These are phyloP conservation scores for Brachionus sp. DNA, from an alignment of 1,140 invertebrate genomes.

Conservation along the genomic window DNA sequence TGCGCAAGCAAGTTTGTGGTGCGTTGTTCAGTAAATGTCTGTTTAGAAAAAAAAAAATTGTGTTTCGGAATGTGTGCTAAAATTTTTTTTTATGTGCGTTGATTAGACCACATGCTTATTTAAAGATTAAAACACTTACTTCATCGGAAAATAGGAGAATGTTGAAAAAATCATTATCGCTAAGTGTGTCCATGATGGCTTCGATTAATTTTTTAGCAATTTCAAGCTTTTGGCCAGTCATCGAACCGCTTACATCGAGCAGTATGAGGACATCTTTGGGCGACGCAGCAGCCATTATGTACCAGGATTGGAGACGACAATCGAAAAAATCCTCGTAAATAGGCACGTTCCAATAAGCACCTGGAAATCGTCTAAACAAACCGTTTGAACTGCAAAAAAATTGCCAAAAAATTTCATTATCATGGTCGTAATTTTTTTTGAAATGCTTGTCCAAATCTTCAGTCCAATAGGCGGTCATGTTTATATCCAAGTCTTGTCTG, in stretches of 20 bases:
- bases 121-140: background rate
- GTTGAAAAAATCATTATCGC: conserved; percentile 95
- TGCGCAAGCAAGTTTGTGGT: too few species aligned
- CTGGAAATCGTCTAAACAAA: conserved; percentile 22
- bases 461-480: conserved; percentile 32
- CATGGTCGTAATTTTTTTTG: conserved; percentile 29
- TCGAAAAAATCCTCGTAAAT: conserved; percentile 45
- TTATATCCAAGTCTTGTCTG: conserved; percentile 21
- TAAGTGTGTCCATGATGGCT: conserved; percentile 86
- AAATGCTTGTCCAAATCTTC: background rate
- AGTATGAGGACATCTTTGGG: conserved; percentile 95
- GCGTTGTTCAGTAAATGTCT: too few species aligned
- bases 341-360: conserved; percentile 6
- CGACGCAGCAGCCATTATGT: conserved; percentile 91
- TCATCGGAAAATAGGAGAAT: conserved; percentile 63
- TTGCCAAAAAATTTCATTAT: conserved; percentile 43
- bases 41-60: too few species aligned
- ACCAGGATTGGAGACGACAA: conserved; percentile 60
- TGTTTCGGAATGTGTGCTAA: too few species aligned
- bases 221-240: conserved; percentile 85
- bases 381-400: conserved; percentile 46
- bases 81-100: too few species aligned
- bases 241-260: conserved; percentile 91
- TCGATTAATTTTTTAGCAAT: conserved; percentile 87
- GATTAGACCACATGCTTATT: too few species aligned